Evolutionary conservation across 2,888 invertebrate species (phyloP), one percentile per base, ranked within the genome.

Genomic region (Euclidia mi): DNA sequence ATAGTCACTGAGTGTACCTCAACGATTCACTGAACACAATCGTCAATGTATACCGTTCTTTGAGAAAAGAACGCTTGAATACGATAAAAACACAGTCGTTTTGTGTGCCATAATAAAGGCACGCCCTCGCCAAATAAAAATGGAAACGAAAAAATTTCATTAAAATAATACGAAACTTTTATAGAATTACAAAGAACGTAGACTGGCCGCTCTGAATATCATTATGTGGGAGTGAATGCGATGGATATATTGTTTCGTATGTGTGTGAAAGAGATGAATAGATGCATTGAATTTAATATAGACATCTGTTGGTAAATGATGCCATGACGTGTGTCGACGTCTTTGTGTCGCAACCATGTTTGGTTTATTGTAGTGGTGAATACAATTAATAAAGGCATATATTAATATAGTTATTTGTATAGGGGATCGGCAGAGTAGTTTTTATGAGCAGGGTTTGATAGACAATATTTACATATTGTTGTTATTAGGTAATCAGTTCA

Each of bases 141-240:
- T 70, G 41, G 37, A 59, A 64, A 62, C 52, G 67, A 73, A 79
- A 79, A 80, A 71, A 73, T 62, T 45, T 55, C 53, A 64, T 81
- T 79, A 83, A 81, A 84, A 85, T 84, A 87, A 89, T 90, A 87
- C 86, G 84, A 87, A 86, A 88, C 75, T 83, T 82, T 80, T 81
- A 78, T 78, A 83, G 78, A 80, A 79, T 81, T 82, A 84, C 79
- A 84, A 84, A 77, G 75, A 79, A 84, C 71, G 78, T 84, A 82
- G 83, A 88, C 89, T 90, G 87, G 88, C 87, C 88, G 90, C 91
- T 90, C 89, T 88, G 83, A 88, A 88, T 89, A 75, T 87, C 81
- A 85, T 88, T 85, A 83, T 82, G 76, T 62, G 71, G 42, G 78
- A 65, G 74, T 38, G 81, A 87, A 67, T 43, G 82, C 70, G 87